Percentiles rank a stretch among this genome's conserved stretches.
Evolutionary conservation across 2,113 vertebrate species (phyloP).

Genomic region (Hemibagrus wyckioides): DNA sequence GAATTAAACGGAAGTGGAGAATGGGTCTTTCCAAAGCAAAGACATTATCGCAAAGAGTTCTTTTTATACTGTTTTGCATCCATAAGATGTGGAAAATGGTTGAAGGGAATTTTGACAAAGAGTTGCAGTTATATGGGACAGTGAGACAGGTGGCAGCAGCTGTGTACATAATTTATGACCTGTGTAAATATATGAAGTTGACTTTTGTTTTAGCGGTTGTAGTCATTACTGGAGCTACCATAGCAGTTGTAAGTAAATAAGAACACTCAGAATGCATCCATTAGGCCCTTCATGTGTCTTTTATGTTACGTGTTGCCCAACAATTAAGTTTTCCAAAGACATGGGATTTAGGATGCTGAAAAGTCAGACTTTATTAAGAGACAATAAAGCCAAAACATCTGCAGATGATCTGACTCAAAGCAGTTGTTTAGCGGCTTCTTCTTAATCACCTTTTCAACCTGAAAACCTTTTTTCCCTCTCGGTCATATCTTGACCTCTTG

Average conservation of each 20-base stretch:
- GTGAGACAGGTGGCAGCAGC: neutral
- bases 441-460: no score
- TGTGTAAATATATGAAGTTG: neutral
- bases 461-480: no score
- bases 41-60: neutral
- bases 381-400: no score
- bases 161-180: neutral
- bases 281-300: neutral
- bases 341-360: no score
- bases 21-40: conserved; percentile 77
- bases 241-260: neutral
- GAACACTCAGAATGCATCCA: neutral
- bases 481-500: no score
- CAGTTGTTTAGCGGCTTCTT: no score
- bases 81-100: neutral
- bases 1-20: conserved; percentile 80
- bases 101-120: neutral
- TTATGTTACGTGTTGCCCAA: neutral
- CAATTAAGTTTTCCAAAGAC: neutral
- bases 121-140: neutral
- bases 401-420: no score
- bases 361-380: no score
- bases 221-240: neutral
- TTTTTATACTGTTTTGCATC: neutral
- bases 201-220: neutral